Evolutionary conservation across 2,888 invertebrate species (phyloP), one percentile per base, ranked within the genome.

Genomic region (Andricus curvator): DNA sequence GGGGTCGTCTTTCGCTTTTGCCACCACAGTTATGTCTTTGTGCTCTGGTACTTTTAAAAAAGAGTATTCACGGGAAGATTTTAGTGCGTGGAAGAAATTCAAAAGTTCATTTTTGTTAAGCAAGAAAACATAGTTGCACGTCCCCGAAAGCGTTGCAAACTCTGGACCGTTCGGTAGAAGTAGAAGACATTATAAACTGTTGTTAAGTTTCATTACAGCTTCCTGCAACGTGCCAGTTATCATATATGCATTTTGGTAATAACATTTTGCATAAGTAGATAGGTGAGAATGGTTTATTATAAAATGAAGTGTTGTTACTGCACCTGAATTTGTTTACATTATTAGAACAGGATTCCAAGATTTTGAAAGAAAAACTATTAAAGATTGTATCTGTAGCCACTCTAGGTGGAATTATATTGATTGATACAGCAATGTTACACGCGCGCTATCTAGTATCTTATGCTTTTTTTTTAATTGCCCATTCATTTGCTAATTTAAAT

Each of bases 171-270:
- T 74, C 20, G n/a, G 20, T 9, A 56, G 56, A 20, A 74, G 33
- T 29, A 56, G 51, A 56, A 56, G 74, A 51, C 51, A 74, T 51
- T 74, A 74, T 74, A 74, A 74, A 74, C 74, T 74, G 74, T n/a
- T 74, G 51, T 74, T 74, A 74, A 74, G n/a, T 74, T 74, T 33
- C 33, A 74, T 56, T 56, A 51, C 56, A 74, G 74, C 56, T 74
- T 56, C 56, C 56, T 56, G n/a, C 33, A 51, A 74, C 33, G 56
- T 74, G 33, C 29, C 33, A 74, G 56, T 56, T 74, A 33, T 56
- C 74, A 74, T 74, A 37, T 56, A 74, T 37, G 56, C 74, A 74
- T 74, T 74, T 74, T 22, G 13, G 48, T 51, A 70, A 70, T 70
- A 51, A 48, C 29, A 70, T 70, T 70, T 51, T 70, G 51, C 51